phyloP scores from a whole-genome alignment of 1,140 invertebrate species.

The Arion vulgaris region DNA sequence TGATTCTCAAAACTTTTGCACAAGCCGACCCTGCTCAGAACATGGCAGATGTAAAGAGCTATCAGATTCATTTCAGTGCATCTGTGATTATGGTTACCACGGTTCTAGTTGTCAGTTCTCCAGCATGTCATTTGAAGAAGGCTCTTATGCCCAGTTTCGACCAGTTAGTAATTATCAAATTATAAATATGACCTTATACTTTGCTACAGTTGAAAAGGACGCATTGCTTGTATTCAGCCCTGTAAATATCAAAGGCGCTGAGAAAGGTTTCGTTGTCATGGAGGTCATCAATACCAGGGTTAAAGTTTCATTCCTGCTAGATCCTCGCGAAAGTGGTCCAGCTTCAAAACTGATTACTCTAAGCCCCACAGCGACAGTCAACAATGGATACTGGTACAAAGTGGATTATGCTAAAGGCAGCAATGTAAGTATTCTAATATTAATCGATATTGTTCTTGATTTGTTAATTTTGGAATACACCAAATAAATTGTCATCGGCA shows the following conservation, averaged over 20 bases:
- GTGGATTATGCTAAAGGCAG: slow-evolving; percentile 91
- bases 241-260: slow-evolving; percentile 75
- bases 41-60: slow-evolving; percentile 87
- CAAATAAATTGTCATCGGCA: too few species aligned
- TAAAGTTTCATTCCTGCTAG: slow-evolving; percentile 85
- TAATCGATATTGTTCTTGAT: too few species aligned
- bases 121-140: slow-evolving; percentile 88
- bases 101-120: slow-evolving; percentile 91
- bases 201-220: slow-evolving; percentile 90
- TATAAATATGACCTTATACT: slow-evolving; percentile 84
- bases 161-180: slow-evolving; percentile 88
- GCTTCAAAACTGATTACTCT: slow-evolving; percentile 76
- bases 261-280: slow-evolving; percentile 91
- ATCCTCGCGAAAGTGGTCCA: slow-evolving; percentile 84
- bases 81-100: slow-evolving; percentile 84
- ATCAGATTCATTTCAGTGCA: slow-evolving; percentile 76
- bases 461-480: too few species aligned
- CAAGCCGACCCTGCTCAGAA: slow-evolving; percentile 54
- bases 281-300: slow-evolving; percentile 87
- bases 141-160: slow-evolving; percentile 91
- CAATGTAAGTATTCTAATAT: slow-evolving; percentile 51
- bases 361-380: slow-evolving; percentile 71
- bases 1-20: slow-evolving; percentile 61
- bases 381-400: slow-evolving; percentile 92
- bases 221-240: slow-evolving; percentile 92